Evolutionary conservation across 2,113 vertebrate species (phyloP).

Genomic region (Murina feae): DNA sequence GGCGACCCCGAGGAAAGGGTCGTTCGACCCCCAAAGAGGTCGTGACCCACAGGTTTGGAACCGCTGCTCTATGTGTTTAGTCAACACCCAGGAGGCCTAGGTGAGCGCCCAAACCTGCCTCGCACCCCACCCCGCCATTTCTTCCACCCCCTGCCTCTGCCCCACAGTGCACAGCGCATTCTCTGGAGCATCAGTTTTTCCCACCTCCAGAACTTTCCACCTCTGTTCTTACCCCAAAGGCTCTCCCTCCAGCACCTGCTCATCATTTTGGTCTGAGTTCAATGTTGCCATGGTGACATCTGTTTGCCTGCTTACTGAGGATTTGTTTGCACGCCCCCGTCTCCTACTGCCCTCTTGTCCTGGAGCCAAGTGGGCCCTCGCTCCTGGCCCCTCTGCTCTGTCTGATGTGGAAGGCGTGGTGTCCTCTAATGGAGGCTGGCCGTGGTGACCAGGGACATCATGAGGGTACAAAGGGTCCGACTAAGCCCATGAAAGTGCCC

Average conservation of each 20-base stretch:
- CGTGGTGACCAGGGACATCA: background rate
- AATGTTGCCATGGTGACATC: too few relatives aligned
- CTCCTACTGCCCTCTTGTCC: background rate
- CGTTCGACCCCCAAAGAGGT: too few relatives aligned
- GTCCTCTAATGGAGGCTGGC: background rate
- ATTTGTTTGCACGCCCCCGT: background rate
- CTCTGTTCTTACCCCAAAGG: too few relatives aligned
- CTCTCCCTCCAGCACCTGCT: background rate
- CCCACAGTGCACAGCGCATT: accelerated
- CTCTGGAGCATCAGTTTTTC: background rate
- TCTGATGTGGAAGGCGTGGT: background rate
- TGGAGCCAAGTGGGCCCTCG: background rate
- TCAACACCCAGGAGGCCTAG: background rate
- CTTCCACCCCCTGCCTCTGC: background rate
- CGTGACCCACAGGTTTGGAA: too few relatives aligned
- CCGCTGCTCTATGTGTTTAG: too few relatives aligned
- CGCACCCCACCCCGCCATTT: background rate
- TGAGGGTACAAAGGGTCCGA: background rate
- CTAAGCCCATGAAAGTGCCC: background rate
- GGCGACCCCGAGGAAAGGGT: too few relatives aligned
- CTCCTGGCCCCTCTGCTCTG: background rate
- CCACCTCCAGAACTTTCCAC: background rate
- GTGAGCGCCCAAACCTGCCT: background rate
- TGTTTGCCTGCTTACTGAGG: background rate
- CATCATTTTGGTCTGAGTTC: background rate